phyloP scores from a whole-genome alignment of 2,888 invertebrate genomes.

The Apoda limacodes region DNA sequence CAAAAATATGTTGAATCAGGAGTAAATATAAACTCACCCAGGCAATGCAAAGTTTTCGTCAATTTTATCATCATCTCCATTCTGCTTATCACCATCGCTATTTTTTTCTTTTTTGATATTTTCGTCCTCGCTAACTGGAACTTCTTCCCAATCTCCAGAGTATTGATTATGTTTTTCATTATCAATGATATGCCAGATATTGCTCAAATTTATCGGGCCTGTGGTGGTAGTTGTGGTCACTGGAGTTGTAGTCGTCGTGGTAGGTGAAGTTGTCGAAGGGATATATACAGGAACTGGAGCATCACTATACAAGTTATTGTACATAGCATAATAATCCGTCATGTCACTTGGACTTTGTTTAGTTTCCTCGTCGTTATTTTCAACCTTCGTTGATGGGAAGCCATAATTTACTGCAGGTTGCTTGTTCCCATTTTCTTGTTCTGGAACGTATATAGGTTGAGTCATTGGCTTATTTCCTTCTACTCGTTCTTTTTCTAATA shows the following conservation, averaged over 20 bases:
- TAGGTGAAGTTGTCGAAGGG: constrained; percentile 34
- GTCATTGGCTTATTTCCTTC: constrained; percentile 27
- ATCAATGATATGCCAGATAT: constrained; percentile 62
- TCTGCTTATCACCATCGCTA: constrained; percentile 9
- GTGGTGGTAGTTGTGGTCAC: constrained; percentile 33
- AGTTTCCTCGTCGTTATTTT: constrained; percentile 18
- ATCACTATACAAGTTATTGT: constrained; percentile 40
- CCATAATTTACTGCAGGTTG: constrained; percentile 27
- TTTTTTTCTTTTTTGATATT: constrained; percentile 13
- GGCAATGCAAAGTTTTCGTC: constrained; percentile 53
- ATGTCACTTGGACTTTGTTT: constrained; percentile 27
- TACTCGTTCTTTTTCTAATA: constrained; percentile 46
- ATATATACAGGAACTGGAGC: constrained; percentile 19
- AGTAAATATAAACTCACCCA: constrained; percentile 35
- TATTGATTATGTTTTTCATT: constrained; percentile 44
- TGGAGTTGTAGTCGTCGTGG: constrained; percentile 21
- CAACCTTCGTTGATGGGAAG: constrained; percentile 21
- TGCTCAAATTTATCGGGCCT: constrained; percentile 37
- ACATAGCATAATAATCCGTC: constrained; percentile 41
- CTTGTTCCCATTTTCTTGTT: constrained; percentile 28
- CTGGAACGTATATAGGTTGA: constrained; percentile 45
- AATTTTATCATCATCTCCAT: constrained; percentile 22
- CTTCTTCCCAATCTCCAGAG: constrained; percentile 46
- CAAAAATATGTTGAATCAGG: no score
- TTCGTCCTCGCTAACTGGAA: constrained; percentile 26